phyloP scores from a whole-genome alignment of 2,113 vertebrate species.

The Empidonax traillii region DNA sequence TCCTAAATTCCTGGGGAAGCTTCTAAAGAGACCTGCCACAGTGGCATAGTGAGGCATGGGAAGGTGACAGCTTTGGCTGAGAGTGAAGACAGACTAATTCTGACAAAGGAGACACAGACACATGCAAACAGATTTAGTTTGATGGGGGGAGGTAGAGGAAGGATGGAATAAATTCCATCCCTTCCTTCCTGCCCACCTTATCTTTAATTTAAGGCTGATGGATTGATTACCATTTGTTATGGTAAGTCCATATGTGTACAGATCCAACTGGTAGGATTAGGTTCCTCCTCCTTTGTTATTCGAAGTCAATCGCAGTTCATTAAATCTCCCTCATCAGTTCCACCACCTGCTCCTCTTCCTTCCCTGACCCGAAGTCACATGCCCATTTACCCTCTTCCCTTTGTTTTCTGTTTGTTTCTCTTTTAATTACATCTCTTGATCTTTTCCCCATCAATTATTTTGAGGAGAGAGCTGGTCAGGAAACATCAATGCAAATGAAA shows the following conservation, averaged over 20 bases:
- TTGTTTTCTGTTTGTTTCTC: slow-evolving; percentile 61
- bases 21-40: neutral
- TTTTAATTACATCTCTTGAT: slow-evolving; percentile 51
- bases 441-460: slow-evolving; percentile 46
- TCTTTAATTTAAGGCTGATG: slow-evolving; percentile 56
- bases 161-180: slow-evolving; percentile 26
- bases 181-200: slow-evolving; percentile 57
- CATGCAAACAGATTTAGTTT: neutral
- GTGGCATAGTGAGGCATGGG: neutral
- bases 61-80: neutral
- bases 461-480: slow-evolving; percentile 24
- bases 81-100: neutral
- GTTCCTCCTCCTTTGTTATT: slow-evolving; percentile 66
- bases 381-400: slow-evolving; percentile 51
- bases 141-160: neutral
- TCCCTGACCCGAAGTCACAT: slow-evolving; percentile 44
- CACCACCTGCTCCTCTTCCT: slow-evolving; percentile 68
- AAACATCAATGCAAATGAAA: slow-evolving; percentile 55
- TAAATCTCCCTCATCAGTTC: slow-evolving; percentile 60
- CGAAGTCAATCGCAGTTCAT: slow-evolving; percentile 63
- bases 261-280: slow-evolving; percentile 61
- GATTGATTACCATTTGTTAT: slow-evolving; percentile 71
- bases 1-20: neutral
- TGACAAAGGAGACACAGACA: neutral
- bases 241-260: slow-evolving; percentile 64